A percentile compares a stretch with the other conserved stretches of the same genome.
Evolutionary conservation across 2,797 vertebrate genomes (phyloP).

Genomic region (Prunella strophiata): DNA sequence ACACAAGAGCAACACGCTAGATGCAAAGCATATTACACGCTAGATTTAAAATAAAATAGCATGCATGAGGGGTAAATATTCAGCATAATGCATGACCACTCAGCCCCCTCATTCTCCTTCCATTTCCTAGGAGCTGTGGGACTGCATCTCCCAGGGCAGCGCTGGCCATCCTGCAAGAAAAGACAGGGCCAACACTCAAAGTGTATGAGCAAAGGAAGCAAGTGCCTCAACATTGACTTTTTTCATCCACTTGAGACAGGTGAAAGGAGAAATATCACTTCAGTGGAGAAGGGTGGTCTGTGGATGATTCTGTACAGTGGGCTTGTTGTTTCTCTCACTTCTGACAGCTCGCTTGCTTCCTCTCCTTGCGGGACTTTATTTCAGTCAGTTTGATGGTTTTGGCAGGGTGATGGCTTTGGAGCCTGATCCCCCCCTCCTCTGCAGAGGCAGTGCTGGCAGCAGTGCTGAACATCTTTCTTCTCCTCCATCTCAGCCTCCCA

Average conservation of each 20-base stretch:
- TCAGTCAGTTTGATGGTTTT: not conserved
- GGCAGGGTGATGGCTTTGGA: not conserved
- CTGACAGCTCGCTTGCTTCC: slow-evolving; percentile 9
- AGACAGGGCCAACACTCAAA: not conserved
- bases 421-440: not conserved
- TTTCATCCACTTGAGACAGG: not conserved
- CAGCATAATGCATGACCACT: slow-evolving; percentile 43
- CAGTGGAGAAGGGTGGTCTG: not conserved
- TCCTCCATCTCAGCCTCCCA: not conserved
- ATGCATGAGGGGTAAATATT: slow-evolving; percentile 62
- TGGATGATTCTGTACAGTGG: not conserved
- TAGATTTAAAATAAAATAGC: slow-evolving; percentile 75
- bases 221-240: not conserved
- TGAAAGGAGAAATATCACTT: slow-evolving; percentile 25
- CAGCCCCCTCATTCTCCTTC: not conserved
- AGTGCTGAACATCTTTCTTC: not conserved
- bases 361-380: not conserved
- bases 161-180: not conserved
- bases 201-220: not conserved
- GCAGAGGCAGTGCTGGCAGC: not conserved
- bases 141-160: not conserved
- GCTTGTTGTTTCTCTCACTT: not conserved
- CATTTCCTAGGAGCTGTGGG: not conserved
- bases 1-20: slow-evolving; percentile 67
- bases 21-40: slow-evolving; percentile 71